Conservation (phyloP, 2,888 invertebrate species). For the Cheilosia vulpina region DNA sequence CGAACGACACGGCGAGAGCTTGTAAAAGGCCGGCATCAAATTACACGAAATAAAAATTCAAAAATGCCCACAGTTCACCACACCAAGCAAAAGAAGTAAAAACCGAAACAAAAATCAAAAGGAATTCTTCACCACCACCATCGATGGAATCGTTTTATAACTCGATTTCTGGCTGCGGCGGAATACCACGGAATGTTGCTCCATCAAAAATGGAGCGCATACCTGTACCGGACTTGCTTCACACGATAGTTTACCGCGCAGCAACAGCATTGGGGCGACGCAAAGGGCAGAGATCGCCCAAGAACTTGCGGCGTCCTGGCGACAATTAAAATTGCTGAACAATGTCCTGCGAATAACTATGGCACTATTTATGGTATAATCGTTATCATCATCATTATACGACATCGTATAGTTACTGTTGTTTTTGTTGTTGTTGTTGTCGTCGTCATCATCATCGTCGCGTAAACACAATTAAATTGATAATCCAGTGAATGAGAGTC, state of each 20-base stretch:
- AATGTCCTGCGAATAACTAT: constrained; percentile 69
- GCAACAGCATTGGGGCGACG: not conserved
- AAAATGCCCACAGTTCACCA: constrained; percentile 52
- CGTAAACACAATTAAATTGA: constrained; percentile 37
- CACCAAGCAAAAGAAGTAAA: constrained; percentile 13
- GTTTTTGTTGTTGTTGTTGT: not conserved
- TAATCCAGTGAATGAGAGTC: constrained; percentile 32
- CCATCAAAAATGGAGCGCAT: constrained; percentile 73
- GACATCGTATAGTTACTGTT: constrained; percentile 16
- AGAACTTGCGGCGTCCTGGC: constrained; percentile 57
- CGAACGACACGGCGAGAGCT: constrained; percentile 14
- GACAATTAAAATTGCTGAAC: constrained; percentile 69
- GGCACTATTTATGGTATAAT: constrained; percentile 71
- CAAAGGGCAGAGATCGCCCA: constrained; percentile 19
- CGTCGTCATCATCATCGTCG: not conserved
- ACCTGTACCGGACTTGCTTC: constrained; percentile 56
- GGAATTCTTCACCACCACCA: constrained; percentile 55
- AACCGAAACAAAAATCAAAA: constrained; percentile 25
- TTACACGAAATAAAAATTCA: constrained; percentile 72
- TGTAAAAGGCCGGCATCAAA: constrained; percentile 67
- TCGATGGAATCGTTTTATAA: constrained; percentile 40
- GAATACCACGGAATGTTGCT: constrained; percentile 63
- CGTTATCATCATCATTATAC: constrained; percentile 51
- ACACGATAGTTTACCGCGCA: constrained; percentile 27
- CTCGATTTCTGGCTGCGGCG: constrained; percentile 40